These are phyloP conservation scores for Indicator indicator DNA, from an alignment of 2,113 vertebrate species.

Conservation along the genomic window DNA sequence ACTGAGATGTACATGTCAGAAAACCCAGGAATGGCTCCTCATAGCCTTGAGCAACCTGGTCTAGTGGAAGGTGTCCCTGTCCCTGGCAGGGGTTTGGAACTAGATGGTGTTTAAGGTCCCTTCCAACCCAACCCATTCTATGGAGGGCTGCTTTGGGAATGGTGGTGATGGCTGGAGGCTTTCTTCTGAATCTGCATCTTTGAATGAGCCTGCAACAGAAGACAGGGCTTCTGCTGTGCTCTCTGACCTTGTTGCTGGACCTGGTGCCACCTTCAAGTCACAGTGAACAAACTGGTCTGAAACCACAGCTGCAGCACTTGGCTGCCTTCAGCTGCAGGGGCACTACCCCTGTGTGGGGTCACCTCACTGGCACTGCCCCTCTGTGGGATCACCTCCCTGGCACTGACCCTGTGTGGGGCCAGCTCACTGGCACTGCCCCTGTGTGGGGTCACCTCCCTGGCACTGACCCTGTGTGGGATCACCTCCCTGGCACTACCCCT, in stretches of 20 bases:
- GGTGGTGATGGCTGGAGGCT: neutral
- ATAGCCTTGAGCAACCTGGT: too few relatives aligned
- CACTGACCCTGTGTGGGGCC: too few relatives aligned
- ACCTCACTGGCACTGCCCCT: too few relatives aligned
- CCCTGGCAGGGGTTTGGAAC: too few relatives aligned
- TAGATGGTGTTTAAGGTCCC: too few relatives aligned
- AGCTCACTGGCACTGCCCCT: too few relatives aligned
- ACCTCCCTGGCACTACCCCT: neutral
- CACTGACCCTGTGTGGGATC: neutral
- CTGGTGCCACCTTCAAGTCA: neutral
- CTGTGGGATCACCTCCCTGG: neutral
- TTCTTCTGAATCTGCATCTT: neutral
- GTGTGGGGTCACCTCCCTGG: too few relatives aligned
- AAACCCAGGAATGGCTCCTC: neutral
- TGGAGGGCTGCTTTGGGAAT: neutral
- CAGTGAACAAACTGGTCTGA: neutral
- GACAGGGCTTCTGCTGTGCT: rapidly evolving
- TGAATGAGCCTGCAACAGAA: rapidly evolving
- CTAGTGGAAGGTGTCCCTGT: too few relatives aligned
- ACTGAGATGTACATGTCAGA: rapidly evolving
- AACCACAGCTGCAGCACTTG: neutral
- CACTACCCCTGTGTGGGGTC: too few relatives aligned
- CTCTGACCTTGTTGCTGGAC: neutral
- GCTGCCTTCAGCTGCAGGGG: neutral
- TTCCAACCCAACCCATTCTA: too few relatives aligned